Evolutionary conservation across 2,113 vertebrate genomes (phyloP), one percentile per base, ranked within the genome.

Genomic region (Bombycilla garrulus): DNA sequence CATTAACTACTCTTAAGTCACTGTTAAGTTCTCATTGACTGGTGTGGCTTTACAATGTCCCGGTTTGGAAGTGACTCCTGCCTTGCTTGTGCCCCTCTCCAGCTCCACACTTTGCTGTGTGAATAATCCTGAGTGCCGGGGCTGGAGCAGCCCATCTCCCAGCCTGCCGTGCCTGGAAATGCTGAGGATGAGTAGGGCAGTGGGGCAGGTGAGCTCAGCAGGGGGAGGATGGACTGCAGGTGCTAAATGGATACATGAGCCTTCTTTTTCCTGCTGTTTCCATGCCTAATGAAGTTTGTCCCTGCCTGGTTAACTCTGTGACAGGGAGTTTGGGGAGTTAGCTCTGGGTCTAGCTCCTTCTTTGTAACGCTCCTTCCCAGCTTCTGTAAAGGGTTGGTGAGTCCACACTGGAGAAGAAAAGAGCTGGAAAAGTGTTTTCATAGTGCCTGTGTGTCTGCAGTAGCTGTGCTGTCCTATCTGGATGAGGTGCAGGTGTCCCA

Each of bases 121-220:
- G 54, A 61, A n/a, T 22, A 31, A n/a, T 35, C 35, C 12, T 24
- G 71, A 50, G 42, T 51, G 35, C 28, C 7, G 28, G 56, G 53
- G 31, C 5, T 18, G 11, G 48, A 33, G 11, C 58, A 48, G 62
- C 58, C 35, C 24, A 0, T n/a, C 40, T 51, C 60, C 60, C 51
- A 22, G 24, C 35, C 69, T 60, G 58, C 38, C 0, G 0, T 5
- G 22, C 40, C 1, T 15, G 50, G 44, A 65, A 42, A 1, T 11
- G 25, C 61, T 33, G 42, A 61, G 64, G 50, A 35, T 0, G 7
- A 38, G 45, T 35, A n/a, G 12, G 5, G 69, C 3, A 1, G 11
- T 9, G 73, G 56, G 70, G 51, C 74, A 40, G 70, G 36, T 15
- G 61, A 50, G 61, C 36, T 53, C 31, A 3, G 78, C 50, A 13